phyloP scores from a whole-genome alignment of 2,113 vertebrate species.

The Lathamus discolor region DNA sequence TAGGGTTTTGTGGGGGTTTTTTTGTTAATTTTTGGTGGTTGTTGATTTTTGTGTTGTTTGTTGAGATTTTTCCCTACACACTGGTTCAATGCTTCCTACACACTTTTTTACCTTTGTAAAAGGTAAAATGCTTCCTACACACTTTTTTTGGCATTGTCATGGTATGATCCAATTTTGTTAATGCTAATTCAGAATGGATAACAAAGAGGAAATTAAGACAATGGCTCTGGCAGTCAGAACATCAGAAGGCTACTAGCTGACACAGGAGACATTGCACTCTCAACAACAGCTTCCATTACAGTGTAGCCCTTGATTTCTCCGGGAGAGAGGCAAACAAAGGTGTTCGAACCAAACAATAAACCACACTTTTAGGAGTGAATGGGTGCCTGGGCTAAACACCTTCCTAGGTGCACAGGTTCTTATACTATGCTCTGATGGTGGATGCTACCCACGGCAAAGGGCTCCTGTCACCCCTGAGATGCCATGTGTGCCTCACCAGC shows the following conservation, averaged over 20 bases:
- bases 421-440: rapidly evolving
- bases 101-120: neutral
- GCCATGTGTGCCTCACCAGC: rapidly evolving
- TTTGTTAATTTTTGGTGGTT: neutral
- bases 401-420: neutral
- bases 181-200: neutral
- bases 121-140: neutral
- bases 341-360: neutral
- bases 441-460: rapidly evolving
- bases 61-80: rapidly evolving
- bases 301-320: neutral
- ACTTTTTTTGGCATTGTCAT: neutral
- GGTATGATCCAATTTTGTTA: neutral
- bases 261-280: neutral
- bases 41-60: neutral
- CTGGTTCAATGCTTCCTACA: neutral
- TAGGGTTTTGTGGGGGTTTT: neutral
- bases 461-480: rapidly evolving
- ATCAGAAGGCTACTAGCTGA: neutral
- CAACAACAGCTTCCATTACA: neutral
- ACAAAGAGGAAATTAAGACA: neutral
- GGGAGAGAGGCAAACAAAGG: neutral
- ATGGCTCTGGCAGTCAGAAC: neutral
- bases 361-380: neutral
- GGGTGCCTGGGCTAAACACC: neutral